Base-by-base conservation (phyloP, 1,140 invertebrate species). In the Augochlora pura region DNA sequence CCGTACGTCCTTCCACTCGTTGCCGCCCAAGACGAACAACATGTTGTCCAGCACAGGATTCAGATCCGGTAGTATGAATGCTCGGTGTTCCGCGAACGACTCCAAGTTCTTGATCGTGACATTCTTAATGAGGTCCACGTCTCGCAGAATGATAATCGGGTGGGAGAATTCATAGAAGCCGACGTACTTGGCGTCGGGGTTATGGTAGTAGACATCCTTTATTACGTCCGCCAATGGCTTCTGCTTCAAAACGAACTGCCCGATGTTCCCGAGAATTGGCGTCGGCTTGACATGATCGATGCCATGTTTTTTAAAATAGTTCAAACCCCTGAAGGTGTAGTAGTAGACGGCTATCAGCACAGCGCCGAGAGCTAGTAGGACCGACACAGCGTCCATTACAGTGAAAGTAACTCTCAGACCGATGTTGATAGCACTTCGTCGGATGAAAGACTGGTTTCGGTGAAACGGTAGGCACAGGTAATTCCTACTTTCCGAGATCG, bases 111-210 rank as follows among this genome's bases (percentile, higher is more conserved):
- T 92, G 0, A 91, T 72, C 0, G 71, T 59, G 18, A 91, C 70
- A 14, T 71, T 23, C n/a, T 93, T 71, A 0, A 93, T 89, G 9
- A 93, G 80, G 21, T 93, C 91, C 1, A 81, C 80, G 77, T 94
- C 92, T 0, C 89, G 84, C 0, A 94, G 60, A 0, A 93, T 18
- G 23, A 93, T 69, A 2, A 88, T 0, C 0, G 93, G 91, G 54
- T 82, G 69, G 38, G 54, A 54, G 12, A 88, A 66, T 38, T 88
- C 88, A 46, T 74, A 88, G 23, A 83, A 72, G 0, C 88, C 89
- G n/a, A 91, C 69, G 52, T 90, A 90, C 63, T 86, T 89, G 0
- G 80, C 81, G 2, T 89, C 39, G 0, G 57, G 57, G 25, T 79
- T 46, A 0, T 69, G 0, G 12, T 81, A 12, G 63, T 89, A 89